Evolutionary conservation across 2,797 vertebrate genomes (phyloP).

Genomic region (Sebastes jordani): DNA sequence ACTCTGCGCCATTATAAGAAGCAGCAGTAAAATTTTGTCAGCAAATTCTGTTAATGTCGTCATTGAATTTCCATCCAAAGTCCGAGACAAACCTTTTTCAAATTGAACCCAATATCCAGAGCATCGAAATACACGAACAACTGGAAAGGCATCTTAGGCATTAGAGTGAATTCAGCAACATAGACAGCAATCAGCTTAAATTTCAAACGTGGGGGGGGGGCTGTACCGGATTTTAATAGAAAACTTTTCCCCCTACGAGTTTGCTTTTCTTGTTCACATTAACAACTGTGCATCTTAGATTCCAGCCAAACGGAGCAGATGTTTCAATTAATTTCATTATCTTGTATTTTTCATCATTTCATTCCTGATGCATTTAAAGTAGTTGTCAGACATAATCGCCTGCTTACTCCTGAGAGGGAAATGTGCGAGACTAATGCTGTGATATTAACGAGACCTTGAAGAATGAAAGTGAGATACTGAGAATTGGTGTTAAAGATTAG

Average conservation of each 20-base stretch:
- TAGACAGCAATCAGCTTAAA: not conserved
- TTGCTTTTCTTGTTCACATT: not conserved
- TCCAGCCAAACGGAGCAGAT: not conserved
- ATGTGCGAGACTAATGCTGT: not conserved
- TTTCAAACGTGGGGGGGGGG: not conserved
- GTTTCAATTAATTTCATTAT: not conserved
- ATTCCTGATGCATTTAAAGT: not conserved
- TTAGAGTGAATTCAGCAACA: not conserved
- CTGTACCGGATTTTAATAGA: not conserved
- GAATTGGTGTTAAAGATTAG: not conserved
- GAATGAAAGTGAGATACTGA: not conserved
- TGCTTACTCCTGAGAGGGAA: not conserved
- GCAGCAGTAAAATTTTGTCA: not conserved
- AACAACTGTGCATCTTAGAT: not conserved
- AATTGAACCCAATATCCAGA: not conserved
- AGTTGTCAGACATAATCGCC: not conserved
- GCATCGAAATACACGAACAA: not conserved
- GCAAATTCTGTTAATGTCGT: conserved; percentile 18
- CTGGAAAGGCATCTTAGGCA: not conserved
- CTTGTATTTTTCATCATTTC: not conserved
- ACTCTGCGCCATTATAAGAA: not conserved
- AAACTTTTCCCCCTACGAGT: not conserved
- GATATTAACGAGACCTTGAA: conserved; percentile 6
- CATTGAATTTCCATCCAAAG: conserved; percentile 9
- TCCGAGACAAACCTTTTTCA: not conserved